Percentiles rank a stretch among this genome's conserved stretches.
Evolutionary conservation across 2,888 invertebrate species (phyloP).

Genomic region (Hydrotaea diabolus): DNA sequence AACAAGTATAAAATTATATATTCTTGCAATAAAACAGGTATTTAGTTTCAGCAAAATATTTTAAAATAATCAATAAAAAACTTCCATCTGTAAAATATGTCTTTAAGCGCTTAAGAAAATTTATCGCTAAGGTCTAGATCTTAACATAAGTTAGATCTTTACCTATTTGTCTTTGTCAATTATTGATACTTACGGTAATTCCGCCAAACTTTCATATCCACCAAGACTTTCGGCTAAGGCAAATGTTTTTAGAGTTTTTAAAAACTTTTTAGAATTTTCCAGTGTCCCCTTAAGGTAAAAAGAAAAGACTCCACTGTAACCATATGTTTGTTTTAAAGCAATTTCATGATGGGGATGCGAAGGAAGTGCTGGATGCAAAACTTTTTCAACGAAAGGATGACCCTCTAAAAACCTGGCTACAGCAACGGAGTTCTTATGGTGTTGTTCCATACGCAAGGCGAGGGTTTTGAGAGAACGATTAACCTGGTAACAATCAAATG

Average conservation of each 20-base stretch:
- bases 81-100: too few species aligned
- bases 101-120: too few species aligned
- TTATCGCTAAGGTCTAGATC: too few species aligned
- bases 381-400: constrained; percentile 90
- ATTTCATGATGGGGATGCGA: constrained; percentile 93
- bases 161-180: too few species aligned
- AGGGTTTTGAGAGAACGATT: constrained; percentile 97
- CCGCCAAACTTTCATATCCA: constrained; percentile 96
- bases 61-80: too few species aligned
- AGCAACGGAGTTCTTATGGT: constrained; percentile 88
- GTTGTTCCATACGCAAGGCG: constrained; percentile 93
- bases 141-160: too few species aligned
- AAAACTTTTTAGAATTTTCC: constrained; percentile 87
- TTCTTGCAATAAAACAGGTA: too few species aligned
- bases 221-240: constrained; percentile 96
- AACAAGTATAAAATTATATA: too few species aligned
- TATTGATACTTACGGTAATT: constrained; percentile 95
- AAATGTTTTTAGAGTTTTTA: constrained; percentile 89
- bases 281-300: constrained; percentile 91
- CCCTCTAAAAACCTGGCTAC: constrained; percentile 91
- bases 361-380: constrained; percentile 91
- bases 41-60: too few species aligned
- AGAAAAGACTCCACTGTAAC: constrained; percentile 95
- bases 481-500: constrained; percentile 97
- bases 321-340: constrained; percentile 89